Evolutionary conservation across 2,797 vertebrate genomes (phyloP), one percentile per base, ranked within the genome.

Genomic region (Girardinus metallicus): DNA sequence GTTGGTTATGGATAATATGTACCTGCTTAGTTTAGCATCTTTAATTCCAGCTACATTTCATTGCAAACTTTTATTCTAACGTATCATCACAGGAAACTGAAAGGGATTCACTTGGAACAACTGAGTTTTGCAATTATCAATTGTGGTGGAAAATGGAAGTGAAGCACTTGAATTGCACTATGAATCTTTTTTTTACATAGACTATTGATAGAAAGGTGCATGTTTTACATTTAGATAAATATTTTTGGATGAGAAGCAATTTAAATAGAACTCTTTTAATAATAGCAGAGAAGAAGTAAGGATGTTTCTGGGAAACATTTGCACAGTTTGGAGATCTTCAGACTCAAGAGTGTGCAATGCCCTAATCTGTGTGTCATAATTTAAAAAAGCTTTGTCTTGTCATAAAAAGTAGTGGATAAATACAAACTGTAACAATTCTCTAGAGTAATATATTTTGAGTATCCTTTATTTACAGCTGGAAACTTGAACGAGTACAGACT

Each of bases 401-500:
- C 70, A 85, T 46, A 79, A 81, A 73, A 15, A 70, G 46, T 80
- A 80, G 74, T 83, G 80, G 88, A 79, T 88, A 8, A 75, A 78
- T 39, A 86, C 64, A 82, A 84, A 76, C 82, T 86, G 26, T 8
- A 60, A 76, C 77, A 78, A 81, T 87, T 87, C 64, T 76, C 46
- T 66, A 82, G 66, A 79, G 46, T 57, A 75, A 85, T 87, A 88
- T 90, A 83, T 73, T 92, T 81, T 75, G 64, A 83, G 75, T 72
- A 91, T 91, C 90, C 89, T 92, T 91, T 88, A 81, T 85, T 90
- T 87, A 72, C 76, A 91, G 86, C 70, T 87, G 81, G 83, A 79
- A 89, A 82, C 80, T 81, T 74, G 41, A 78, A 68, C 76, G 79
- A 74, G 80, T 77, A 86, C 34, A 91, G 71, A 9, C 62, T 83